A percentile compares a stretch with the other conserved stretches of the same genome.
Evolutionary conservation across 2,797 vertebrate genomes (phyloP).

Genomic region (Sebastes matsubarae): DNA sequence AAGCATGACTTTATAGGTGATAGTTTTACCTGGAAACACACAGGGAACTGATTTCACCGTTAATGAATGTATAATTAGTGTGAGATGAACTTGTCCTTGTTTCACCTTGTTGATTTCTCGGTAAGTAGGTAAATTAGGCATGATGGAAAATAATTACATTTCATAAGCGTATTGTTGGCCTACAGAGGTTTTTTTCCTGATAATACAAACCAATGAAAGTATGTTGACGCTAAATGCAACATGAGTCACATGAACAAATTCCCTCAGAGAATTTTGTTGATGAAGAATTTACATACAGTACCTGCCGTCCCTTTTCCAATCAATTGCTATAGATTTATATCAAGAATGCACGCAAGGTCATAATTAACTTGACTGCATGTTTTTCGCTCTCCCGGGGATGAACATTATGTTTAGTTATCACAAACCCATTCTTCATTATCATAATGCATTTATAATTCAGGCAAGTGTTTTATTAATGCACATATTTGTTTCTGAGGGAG

Average conservation of each 20-base stretch:
- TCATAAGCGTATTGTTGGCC: neutral
- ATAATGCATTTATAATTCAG: constrained; percentile 46
- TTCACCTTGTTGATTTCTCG: neutral
- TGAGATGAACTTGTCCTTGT: neutral
- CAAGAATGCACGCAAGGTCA: neutral
- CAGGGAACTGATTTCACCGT: neutral
- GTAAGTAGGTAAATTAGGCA: neutral
- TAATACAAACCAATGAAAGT: neutral
- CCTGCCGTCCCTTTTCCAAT: neutral
- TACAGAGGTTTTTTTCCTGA: neutral
- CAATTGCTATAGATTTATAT: neutral
- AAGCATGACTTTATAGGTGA: neutral
- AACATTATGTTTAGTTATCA: neutral
- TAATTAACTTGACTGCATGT: neutral
- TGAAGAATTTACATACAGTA: neutral
- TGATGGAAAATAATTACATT: neutral
- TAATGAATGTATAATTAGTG: neutral
- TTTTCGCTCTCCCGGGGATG: neutral
- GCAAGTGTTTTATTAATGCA: constrained; percentile 45
- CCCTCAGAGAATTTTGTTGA: neutral
- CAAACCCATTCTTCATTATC: constrained; percentile 23
- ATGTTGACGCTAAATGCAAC: neutral
- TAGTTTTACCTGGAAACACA: neutral
- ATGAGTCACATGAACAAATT: neutral
- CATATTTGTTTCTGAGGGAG: constrained; percentile 44